Evolutionary conservation across 2,888 invertebrate species (phyloP).

Genomic region (Trilocha varians): DNA sequence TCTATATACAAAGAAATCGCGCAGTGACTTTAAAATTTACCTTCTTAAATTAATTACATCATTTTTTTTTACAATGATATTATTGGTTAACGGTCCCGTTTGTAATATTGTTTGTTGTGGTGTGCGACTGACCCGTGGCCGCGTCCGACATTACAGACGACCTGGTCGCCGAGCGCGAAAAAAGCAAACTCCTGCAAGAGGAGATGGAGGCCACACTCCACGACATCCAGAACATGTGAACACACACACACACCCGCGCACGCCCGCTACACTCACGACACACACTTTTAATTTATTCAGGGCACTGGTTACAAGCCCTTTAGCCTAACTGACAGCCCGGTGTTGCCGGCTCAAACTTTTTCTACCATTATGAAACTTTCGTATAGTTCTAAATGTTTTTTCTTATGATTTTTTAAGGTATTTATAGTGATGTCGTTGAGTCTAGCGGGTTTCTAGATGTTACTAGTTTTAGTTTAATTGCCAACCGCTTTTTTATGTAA

Average conservation of each 20-base stretch:
- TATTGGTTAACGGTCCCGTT: neutral
- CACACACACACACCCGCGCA: conserved; percentile 34
- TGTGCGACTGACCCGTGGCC: conserved; percentile 61
- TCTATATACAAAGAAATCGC: too few relatives aligned
- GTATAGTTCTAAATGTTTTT: neutral
- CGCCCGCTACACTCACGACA: conserved; percentile 24
- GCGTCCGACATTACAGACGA: conserved; percentile 85
- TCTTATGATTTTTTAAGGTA: conserved; percentile 10
- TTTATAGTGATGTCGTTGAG: conserved; percentile 19
- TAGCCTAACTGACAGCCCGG: too few relatives aligned
- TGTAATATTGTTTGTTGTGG: conserved; percentile 29
- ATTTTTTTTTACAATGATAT: neutral
- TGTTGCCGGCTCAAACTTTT: too few relatives aligned
- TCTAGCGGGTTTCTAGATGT: conserved; percentile 54
- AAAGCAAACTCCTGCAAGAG: conserved; percentile 96
- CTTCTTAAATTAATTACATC: too few relatives aligned
- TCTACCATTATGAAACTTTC: neutral
- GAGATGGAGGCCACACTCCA: conserved; percentile 99
- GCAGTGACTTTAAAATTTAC: too few relatives aligned
- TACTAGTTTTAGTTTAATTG: conserved; percentile 65
- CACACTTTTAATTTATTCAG: too few relatives aligned
- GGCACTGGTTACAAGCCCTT: too few relatives aligned
- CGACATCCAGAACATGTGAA: conserved; percentile 99
- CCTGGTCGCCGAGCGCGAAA: conserved; percentile 93
- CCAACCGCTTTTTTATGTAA: conserved; percentile 65